A percentile compares a stretch with the other conserved stretches of the same genome.
phyloP scores from a whole-genome alignment of 2,888 invertebrate genomes.

The Agrochola macilenta region DNA sequence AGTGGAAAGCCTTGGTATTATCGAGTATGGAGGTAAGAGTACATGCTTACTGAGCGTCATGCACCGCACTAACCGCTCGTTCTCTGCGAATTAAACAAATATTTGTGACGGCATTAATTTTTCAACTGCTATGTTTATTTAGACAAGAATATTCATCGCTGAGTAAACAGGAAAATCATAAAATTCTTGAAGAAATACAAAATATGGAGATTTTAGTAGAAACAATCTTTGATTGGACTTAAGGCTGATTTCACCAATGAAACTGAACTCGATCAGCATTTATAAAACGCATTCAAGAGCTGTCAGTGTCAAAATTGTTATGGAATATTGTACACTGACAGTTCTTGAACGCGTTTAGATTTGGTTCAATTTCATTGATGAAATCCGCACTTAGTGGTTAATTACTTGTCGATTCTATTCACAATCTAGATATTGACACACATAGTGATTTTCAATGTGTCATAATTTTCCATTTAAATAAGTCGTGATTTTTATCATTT shows the following conservation, averaged over 20 bases:
- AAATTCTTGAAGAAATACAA: conserved; percentile 12
- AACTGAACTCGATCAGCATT: no score
- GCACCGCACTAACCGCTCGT: conserved; percentile 70
- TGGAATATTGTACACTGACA: no score
- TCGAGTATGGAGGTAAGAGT: conserved; percentile 79
- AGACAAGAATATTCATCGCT: conserved; percentile 45
- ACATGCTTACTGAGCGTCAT: conserved; percentile 77
- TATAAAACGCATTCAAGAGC: no score
- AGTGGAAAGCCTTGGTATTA: conserved; percentile 89
- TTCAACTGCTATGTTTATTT: conserved; percentile 59
- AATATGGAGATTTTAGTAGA: not conserved
- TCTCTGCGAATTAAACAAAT: conserved; percentile 78
- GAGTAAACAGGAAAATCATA: conserved; percentile 41
- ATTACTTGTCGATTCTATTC: conserved; percentile 11
- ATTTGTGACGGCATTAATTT: conserved; percentile 72
- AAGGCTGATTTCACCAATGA: no score
- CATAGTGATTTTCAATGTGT: conserved; percentile 34
- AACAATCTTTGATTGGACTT: conserved; percentile 14
- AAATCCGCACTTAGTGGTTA: no score
- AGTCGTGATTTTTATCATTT: conserved; percentile 63
- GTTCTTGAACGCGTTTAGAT: no score
- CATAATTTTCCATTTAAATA: conserved; percentile 36
- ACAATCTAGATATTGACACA: conserved; percentile 42
- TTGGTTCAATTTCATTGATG: no score
- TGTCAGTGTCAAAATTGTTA: no score